Conservation (phyloP, 2,888 invertebrate genomes). For the Lottia scabra region DNA sequence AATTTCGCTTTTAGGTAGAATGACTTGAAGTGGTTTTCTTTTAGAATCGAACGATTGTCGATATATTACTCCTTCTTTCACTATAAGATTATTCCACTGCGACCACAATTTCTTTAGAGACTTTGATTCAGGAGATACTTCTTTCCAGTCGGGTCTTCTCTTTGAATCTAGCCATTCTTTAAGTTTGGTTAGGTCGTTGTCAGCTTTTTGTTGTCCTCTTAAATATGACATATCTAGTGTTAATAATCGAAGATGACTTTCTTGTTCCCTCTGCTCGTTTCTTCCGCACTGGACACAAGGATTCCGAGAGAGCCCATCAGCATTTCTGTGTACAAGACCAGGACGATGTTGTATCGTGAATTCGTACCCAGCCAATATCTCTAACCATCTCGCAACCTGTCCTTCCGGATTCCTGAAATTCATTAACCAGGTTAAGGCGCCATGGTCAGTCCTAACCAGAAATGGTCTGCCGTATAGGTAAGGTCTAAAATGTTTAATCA, state of each 20-base stretch:
- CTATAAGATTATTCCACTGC: not conserved
- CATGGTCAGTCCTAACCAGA: conserved; percentile 41
- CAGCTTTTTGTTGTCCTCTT: not conserved
- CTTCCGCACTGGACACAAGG: conserved; percentile 12
- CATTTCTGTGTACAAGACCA: conserved; percentile 23
- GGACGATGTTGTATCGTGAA: conserved; percentile 23
- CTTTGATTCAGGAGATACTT: not conserved
- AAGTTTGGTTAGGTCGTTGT: not conserved
- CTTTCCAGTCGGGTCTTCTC: not conserved
- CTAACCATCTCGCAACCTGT: conserved; percentile 27
- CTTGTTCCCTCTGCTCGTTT: not conserved
- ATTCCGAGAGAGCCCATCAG: conserved; percentile 21
- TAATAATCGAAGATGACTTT: not conserved
- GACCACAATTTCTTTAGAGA: not conserved
- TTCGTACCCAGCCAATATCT: conserved; percentile 19
- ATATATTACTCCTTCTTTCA: not conserved
- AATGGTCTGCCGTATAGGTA: conserved; percentile 37
- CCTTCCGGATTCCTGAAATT: conserved; percentile 31
- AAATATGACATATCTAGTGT: not conserved
- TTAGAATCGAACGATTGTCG: not conserved
- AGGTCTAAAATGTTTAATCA: conserved; percentile 38
- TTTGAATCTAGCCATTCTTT: not conserved
- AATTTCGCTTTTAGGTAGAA: not conserved
- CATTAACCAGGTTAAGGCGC: conserved; percentile 33
- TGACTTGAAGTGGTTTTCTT: not conserved